Evolutionary conservation across 2,888 invertebrate genomes (phyloP).

Genomic region (Drosophila niveifrons): DNA sequence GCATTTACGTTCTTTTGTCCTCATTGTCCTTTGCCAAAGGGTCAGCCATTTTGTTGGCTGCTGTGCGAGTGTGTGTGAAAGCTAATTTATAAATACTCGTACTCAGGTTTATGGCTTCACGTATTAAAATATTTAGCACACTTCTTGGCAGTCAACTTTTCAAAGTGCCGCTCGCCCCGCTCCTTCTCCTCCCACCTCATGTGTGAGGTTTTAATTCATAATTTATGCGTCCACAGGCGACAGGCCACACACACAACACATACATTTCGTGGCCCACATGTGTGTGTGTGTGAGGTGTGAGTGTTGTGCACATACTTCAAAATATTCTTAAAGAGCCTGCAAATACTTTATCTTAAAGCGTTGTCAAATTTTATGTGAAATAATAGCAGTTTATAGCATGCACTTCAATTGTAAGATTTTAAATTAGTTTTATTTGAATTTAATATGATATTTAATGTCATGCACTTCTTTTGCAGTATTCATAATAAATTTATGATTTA

Average conservation of each 20-base stretch:
- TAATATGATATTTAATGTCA: not conserved
- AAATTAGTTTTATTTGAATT: not conserved
- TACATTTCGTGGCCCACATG: not conserved
- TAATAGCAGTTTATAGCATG: not conserved
- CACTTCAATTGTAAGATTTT: no score
- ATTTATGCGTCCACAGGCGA: slow-evolving; percentile 67
- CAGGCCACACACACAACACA: slow-evolving; percentile 34
- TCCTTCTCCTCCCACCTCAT: not conserved
- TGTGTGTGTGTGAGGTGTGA: slow-evolving; percentile 5
- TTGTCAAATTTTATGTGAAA: not conserved
- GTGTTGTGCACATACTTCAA: not conserved
- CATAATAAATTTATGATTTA: not conserved
- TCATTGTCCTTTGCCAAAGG: slow-evolving; percentile 52
- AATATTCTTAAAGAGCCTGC: not conserved
- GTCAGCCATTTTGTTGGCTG: slow-evolving; percentile 48
- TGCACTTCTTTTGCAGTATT: not conserved
- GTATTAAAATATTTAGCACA: slow-evolving; percentile 77
- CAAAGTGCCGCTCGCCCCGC: slow-evolving; percentile 5
- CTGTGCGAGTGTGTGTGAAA: slow-evolving; percentile 41
- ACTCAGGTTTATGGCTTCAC: slow-evolving; percentile 72
- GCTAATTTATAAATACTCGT: slow-evolving; percentile 73
- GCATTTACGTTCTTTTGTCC: slow-evolving; percentile 30
- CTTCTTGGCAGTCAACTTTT: slow-evolving; percentile 58
- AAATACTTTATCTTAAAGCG: not conserved
- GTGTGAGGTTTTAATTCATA: slow-evolving; percentile 67